Base-by-base conservation (phyloP, 2,797 vertebrate genomes). In the Megalops cyprinoides region DNA sequence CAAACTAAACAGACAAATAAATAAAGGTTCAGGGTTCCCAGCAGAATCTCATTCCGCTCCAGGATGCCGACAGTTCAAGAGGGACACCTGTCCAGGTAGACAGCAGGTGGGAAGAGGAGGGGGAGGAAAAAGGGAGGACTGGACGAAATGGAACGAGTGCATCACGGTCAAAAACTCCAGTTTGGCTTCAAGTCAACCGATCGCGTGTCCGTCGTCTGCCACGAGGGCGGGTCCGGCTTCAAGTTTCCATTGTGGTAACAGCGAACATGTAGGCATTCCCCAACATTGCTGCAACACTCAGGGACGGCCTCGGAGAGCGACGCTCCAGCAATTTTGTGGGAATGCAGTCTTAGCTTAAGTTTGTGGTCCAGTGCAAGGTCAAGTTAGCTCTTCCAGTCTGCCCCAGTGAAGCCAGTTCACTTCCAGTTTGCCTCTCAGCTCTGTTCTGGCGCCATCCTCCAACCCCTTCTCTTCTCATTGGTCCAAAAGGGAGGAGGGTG, bases 1-100 rank as follows among this genome's bases (percentile, higher is more conserved):
- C n/a, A 71, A 71, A 71, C 67, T 71, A 71, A 71, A 71, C 62
- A 44, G 37, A 71, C 67, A 71, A 71, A 71, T 71, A 71, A 71
- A 71, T 71, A 71, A 71, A 71, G 20, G 20, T 39, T 71, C 67
- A 4, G 67, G n/a, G 67, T 39, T 69, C 25, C 42, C 34, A 23
- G 34, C 67, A 71, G 67, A 44, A 44, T 67, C 34, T 14, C 14
- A 71, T 14, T n/a, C 37, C n/a, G 23, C 67, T 44, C 67, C 67
- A 71, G 67, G 67, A 42, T n/a, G 39, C 67, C 20, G 25, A 44
- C 67, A n/a, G 44, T 25, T 39, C 67, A 37, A 42, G 44, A 39
- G 25, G 67, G 39, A 71, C 67, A 20, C 20, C 67, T 23, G 7
- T 44, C 39, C 44, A 10, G 18, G 37, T 39, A n/a, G 39, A n/a